A percentile compares a stretch with the other conserved stretches of the same genome.
These are phyloP conservation scores for Euplagia quadripunctaria DNA, from an alignment of 2,888 invertebrate species.

Conservation along the genomic window DNA sequence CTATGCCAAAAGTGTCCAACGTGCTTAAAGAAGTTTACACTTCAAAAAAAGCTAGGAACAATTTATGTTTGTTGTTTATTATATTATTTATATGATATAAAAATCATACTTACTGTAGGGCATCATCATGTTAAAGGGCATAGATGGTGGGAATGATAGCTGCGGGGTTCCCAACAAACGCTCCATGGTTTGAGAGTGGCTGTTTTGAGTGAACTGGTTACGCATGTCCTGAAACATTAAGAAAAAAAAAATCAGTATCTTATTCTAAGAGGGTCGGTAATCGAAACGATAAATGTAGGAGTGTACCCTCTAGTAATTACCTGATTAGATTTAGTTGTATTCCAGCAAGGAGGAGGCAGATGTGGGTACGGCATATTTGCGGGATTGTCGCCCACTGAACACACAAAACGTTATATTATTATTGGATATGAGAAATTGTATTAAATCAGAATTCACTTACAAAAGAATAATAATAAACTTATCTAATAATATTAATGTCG, in stretches of 20 bases:
- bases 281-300: neutral
- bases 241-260: neutral
- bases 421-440: neutral
- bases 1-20: no score
- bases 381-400: slow-evolving; percentile 67
- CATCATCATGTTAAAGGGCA: slow-evolving; percentile 85
- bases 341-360: slow-evolving; percentile 78
- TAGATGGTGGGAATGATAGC: slow-evolving; percentile 75
- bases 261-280: neutral
- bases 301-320: slow-evolving; percentile 50
- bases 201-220: slow-evolving; percentile 84
- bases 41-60: no score
- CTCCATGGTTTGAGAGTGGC: slow-evolving; percentile 84
- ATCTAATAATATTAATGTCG: no score
- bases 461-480: no score
- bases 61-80: no score
- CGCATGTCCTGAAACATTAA: slow-evolving; percentile 73
- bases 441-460: no score
- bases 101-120: slow-evolving; percentile 73
- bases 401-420: slow-evolving; percentile 15
- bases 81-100: no score
- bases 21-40: no score
- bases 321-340: slow-evolving; percentile 78
- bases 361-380: slow-evolving; percentile 73
- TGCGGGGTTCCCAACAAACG: slow-evolving; percentile 78